A percentile compares a stretch with the other conserved stretches of the same genome.
phyloP scores from a whole-genome alignment of 2,888 invertebrate species.

The Polydrusus tereticollis region DNA sequence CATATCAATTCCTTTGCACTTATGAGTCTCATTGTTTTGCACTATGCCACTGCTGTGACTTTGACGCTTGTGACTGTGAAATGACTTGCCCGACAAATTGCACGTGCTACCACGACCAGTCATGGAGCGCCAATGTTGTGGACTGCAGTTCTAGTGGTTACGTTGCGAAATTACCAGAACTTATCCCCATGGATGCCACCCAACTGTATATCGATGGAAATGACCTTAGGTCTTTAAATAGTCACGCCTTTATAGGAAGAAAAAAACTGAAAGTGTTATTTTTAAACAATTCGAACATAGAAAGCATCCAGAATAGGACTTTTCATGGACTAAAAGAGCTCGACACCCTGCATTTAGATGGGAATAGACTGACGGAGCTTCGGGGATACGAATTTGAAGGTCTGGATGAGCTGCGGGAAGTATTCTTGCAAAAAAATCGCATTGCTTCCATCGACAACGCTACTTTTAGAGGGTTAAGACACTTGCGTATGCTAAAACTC shows the following conservation, averaged over 20 bases:
- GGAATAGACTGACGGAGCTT: conserved; percentile 78
- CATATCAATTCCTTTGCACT: conserved; percentile 87
- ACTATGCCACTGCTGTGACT: conserved; percentile 90
- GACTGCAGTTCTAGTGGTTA: conserved; percentile 83
- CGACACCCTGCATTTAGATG: conserved; percentile 81
- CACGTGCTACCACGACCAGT: conserved; percentile 90
- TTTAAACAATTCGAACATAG: conserved; percentile 83
- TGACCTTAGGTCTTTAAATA: conserved; percentile 79
- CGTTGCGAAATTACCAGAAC: conserved; percentile 78
- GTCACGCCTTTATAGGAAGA: conserved; percentile 88
- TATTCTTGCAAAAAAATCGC: conserved; percentile 82
- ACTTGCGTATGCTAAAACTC: conserved; percentile 76
- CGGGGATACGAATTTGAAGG: conserved; percentile 87
- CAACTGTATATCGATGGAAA: conserved; percentile 89
- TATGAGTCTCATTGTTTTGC: conserved; percentile 90
- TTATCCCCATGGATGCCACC: conserved; percentile 93
- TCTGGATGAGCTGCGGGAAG: conserved; percentile 77
- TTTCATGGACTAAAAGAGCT: conserved; percentile 87
- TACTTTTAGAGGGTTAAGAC: conserved; percentile 77
- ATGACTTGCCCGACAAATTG: conserved; percentile 91
- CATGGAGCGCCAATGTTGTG: conserved; percentile 88
- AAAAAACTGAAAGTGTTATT: conserved; percentile 83
- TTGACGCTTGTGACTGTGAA: conserved; percentile 93
- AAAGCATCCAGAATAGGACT: conserved; percentile 83
- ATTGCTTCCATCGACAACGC: conserved; percentile 78